phyloP scores from a whole-genome alignment of 1,140 invertebrate genomes.

The Aphaenogaster rudis region DNA sequence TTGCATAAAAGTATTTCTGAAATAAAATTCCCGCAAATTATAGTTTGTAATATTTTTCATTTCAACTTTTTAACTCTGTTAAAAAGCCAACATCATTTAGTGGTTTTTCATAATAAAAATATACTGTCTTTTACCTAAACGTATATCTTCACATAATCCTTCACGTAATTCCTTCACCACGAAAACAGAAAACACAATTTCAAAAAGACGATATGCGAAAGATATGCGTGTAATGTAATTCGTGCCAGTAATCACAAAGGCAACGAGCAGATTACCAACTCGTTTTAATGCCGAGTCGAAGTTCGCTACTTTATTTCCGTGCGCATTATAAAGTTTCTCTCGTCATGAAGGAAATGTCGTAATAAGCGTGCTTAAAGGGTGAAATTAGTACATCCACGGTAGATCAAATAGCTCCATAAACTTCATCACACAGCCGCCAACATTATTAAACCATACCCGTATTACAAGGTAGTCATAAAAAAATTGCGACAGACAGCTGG shows the following conservation, averaged over 20 bases:
- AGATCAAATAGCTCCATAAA: conserved; percentile 24
- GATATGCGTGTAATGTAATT: conserved; percentile 1
- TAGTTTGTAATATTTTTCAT: neutral
- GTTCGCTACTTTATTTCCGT: conserved; percentile 40
- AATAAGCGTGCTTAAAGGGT: conserved; percentile 41
- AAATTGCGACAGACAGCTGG: neutral
- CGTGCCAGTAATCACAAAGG: neutral
- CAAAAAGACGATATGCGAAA: conserved; percentile 6
- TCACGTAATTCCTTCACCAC: neutral
- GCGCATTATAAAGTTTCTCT: conserved; percentile 43
- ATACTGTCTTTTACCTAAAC: neutral
- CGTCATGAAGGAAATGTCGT: conserved; percentile 26
- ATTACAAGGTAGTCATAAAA: conserved; percentile 2
- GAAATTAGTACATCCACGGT: conserved; percentile 20
- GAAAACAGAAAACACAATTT: neutral
- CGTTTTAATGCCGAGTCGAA: neutral
- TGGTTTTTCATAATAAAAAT: neutral
- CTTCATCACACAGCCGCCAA: conserved; percentile 16
- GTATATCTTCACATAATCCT: neutral
- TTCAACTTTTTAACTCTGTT: neutral
- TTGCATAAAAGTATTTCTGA: neutral
- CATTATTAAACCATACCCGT: conserved; percentile 12
- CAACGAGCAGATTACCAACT: conserved; percentile 4
- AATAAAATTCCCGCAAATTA: conserved; percentile 5
- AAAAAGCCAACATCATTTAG: neutral